These are phyloP conservation scores for Mormyrus iriodes DNA, from an alignment of 2,113 vertebrate genomes.

Conservation along the genomic window DNA sequence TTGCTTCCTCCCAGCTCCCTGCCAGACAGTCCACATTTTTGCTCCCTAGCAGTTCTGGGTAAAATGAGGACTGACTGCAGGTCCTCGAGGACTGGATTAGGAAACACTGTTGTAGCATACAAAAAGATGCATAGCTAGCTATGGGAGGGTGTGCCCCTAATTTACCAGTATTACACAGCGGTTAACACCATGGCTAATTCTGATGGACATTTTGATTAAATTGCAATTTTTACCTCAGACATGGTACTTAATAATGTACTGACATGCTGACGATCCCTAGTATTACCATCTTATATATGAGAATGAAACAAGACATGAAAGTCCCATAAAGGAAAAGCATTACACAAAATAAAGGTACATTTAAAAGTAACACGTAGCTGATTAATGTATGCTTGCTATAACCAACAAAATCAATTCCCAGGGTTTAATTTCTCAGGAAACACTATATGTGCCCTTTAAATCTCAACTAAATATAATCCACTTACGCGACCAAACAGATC, in stretches of 20 bases:
- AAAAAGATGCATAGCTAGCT: background rate
- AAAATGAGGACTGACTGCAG: background rate
- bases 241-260: background rate
- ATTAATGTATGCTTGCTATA: background rate
- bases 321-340: background rate
- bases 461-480: constrained; percentile 17
- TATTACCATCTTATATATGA: background rate
- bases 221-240: background rate
- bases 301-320: background rate
- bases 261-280: background rate
- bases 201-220: background rate
- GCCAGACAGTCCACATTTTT: background rate
- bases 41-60: background rate
- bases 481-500: background rate
- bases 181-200: background rate
- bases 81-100: background rate
- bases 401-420: background rate
- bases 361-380: background rate
- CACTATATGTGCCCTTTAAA: background rate
- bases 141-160: background rate
- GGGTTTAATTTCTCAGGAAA: constrained; percentile 5
- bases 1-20: background rate
- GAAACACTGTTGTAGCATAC: background rate
- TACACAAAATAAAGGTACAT: background rate
- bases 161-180: background rate